Evolutionary conservation across 2,113 vertebrate genomes (phyloP).

Genomic region (Gallinago paraguaiae): DNA sequence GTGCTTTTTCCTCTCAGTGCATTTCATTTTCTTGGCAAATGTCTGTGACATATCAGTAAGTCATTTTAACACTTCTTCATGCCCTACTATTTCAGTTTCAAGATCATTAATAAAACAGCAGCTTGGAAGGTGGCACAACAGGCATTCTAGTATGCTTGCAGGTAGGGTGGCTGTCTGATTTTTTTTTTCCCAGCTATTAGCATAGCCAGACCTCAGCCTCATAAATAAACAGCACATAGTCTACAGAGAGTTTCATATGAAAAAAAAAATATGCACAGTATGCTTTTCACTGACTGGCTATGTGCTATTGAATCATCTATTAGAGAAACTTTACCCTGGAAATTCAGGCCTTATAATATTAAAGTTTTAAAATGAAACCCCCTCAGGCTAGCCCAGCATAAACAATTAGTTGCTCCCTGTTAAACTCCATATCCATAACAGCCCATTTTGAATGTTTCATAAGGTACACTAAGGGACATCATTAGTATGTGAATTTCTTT

Average conservation of each 20-base stretch:
- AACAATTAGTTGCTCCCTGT: conserved; percentile 71
- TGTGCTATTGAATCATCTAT: conserved; percentile 42
- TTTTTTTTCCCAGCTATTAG: conserved; percentile 46
- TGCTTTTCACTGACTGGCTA: conserved; percentile 38
- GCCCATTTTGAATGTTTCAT: conserved; percentile 60
- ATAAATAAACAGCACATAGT: conserved; percentile 65
- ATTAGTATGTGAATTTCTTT: conserved; percentile 72
- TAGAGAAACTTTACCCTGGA: conserved; percentile 49
- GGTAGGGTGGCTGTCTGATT: conserved; percentile 53
- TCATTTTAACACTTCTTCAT: conserved; percentile 74
- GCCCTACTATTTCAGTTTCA: conserved; percentile 74
- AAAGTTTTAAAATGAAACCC: conserved; percentile 66
- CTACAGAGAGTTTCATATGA: conserved; percentile 5
- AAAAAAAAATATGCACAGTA: conserved; percentile 48
- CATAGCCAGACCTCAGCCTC: conserved; percentile 48
- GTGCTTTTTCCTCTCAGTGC: conserved; percentile 61
- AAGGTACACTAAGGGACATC: conserved; percentile 66
- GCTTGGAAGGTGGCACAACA: conserved; percentile 69
- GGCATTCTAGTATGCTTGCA: conserved; percentile 53
- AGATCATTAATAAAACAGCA: conserved; percentile 81
- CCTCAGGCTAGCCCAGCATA: conserved; percentile 67
- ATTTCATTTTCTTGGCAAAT: conserved; percentile 77
- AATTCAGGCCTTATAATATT: conserved; percentile 58
- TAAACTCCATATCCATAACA: conserved; percentile 61
- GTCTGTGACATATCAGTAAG: conserved; percentile 70